Evolutionary conservation across 2,797 vertebrate species (phyloP), one percentile per base, ranked within the genome.

Genomic region (Brachymystax lenok): DNA sequence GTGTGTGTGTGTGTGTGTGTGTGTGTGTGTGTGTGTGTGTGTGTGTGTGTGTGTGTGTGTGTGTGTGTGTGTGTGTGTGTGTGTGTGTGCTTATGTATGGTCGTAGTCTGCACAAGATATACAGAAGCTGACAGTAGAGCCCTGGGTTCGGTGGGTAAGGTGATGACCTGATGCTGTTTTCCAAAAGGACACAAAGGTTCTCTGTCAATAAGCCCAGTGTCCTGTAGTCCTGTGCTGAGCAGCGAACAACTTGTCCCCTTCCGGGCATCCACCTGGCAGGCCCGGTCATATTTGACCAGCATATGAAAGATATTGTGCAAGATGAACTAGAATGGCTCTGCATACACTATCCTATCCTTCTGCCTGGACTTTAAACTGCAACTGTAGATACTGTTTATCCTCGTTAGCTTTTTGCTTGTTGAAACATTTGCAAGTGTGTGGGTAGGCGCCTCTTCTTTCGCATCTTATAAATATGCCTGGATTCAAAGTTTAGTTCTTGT

Each of bases 251-350:
- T 12, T 24, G 21, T 24, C 59, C 59, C n/a, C 21, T 3, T 3
- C n/a, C 21, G 59, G 59, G n/a, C 14, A 61, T 61, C 21, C n/a
- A 61, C 59, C 59, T 61, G 56, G 56, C 56, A 21, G 19, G n/a
- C 19, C 56, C n/a, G n/a, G n/a, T 61, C n/a, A 6, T 61, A 24
- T 61, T 61, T 61, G 59, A 61, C 59, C 59, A 21, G 59, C 59
- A 61, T 24, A 61, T 61, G 59, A 61, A 61, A 61, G 21, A 61
- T 61, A 61, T 61, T 61, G 64, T 66, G 64, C 16, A 67, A 67
- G 14, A 28, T 67, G 28, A 67, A 28, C 64, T 67, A 17, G 13
- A 67, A 33, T 67, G 64, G 16, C 64, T 67, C 16, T 67, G 64
- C 28, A 30, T 67, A 67, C 28, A 30, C 5, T 67, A 67, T 67